A percentile compares a stretch with the other conserved stretches of the same genome.
phyloP scores from a whole-genome alignment of 2,888 invertebrate species.

The Epinotia ramella region DNA sequence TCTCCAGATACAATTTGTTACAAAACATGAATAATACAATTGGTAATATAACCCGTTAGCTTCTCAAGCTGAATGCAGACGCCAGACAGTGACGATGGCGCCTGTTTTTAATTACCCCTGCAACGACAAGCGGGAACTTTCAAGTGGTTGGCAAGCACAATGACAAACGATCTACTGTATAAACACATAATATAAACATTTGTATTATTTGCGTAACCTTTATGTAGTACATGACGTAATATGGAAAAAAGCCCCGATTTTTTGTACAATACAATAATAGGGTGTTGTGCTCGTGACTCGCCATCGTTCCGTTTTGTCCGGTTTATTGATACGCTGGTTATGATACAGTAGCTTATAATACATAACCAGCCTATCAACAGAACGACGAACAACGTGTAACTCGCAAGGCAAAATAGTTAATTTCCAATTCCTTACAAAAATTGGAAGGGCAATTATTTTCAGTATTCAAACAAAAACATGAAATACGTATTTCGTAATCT shows the following conservation, averaged over 20 bases:
- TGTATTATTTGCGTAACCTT: neutral
- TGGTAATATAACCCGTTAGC: conserved; percentile 7
- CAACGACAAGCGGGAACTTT: conserved; percentile 28
- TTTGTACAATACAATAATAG: too few relatives aligned
- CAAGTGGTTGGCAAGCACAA: conserved; percentile 29
- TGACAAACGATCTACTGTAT: conserved; percentile 31
- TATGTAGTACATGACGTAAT: too few relatives aligned
- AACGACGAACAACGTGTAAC: too few relatives aligned
- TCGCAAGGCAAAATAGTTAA: neutral
- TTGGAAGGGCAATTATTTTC: neutral
- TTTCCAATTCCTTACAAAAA: neutral
- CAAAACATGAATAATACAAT: conserved; percentile 1
- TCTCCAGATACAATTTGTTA: neutral
- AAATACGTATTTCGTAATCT: too few relatives aligned
- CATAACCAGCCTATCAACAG: too few relatives aligned
- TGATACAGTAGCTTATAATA: too few relatives aligned
- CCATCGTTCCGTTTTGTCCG: too few relatives aligned
- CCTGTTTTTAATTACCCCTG: conserved; percentile 26
- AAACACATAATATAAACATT: neutral
- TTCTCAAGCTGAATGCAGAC: conserved; percentile 1
- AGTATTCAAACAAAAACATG: too few relatives aligned
- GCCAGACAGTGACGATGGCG: conserved; percentile 18
- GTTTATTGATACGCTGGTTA: too few relatives aligned
- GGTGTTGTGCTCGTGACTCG: too few relatives aligned
- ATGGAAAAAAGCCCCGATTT: too few relatives aligned